Evolutionary conservation across 1,140 invertebrate genomes (phyloP).

Genomic region (Eupeodes corollae): DNA sequence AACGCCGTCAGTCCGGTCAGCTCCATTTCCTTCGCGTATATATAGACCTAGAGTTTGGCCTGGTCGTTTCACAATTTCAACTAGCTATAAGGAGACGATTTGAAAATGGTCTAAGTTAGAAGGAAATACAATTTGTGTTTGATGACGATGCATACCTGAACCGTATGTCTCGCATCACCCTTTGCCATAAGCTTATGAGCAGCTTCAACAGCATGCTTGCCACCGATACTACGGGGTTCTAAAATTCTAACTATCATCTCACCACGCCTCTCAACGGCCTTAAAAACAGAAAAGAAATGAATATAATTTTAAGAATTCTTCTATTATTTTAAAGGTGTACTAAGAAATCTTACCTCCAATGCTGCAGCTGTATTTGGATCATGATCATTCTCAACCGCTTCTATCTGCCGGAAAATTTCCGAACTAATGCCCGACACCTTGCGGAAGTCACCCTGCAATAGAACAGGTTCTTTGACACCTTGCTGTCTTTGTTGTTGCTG

Average conservation of each 20-base stretch:
- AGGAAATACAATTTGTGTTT: not conserved
- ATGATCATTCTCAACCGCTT: slow-evolving; percentile 89
- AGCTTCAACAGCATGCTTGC: slow-evolving; percentile 63
- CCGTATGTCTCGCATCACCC: slow-evolving; percentile 35
- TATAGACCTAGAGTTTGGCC: slow-evolving; percentile 97
- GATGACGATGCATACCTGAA: slow-evolving; percentile 44
- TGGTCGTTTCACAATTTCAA: slow-evolving; percentile 97
- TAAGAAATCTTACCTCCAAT: slow-evolving; percentile 49
- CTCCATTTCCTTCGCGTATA: slow-evolving; percentile 92
- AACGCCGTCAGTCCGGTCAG: slow-evolving; percentile 86
- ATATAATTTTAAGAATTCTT: not conserved
- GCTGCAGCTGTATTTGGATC: slow-evolving; percentile 82
- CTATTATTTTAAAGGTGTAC: not conserved
- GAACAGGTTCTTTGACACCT: slow-evolving; percentile 69
- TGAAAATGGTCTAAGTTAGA: not conserved
- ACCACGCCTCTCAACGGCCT: slow-evolving; percentile 76
- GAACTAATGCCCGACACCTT: slow-evolving; percentile 84
- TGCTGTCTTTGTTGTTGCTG: slow-evolving; percentile 35
- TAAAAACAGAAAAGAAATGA: slow-evolving; percentile 12
- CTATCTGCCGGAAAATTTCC: slow-evolving; percentile 92
- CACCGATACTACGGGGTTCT: slow-evolving; percentile 71
- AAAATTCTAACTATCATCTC: slow-evolving; percentile 90
- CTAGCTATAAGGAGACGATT: slow-evolving; percentile 57
- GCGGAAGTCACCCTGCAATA: slow-evolving; percentile 85
- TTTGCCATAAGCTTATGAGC: slow-evolving; percentile 69